These are phyloP conservation scores for Prionailurus bengalensis DNA, from an alignment of 2,113 vertebrate genomes.

Conservation along the genomic window DNA sequence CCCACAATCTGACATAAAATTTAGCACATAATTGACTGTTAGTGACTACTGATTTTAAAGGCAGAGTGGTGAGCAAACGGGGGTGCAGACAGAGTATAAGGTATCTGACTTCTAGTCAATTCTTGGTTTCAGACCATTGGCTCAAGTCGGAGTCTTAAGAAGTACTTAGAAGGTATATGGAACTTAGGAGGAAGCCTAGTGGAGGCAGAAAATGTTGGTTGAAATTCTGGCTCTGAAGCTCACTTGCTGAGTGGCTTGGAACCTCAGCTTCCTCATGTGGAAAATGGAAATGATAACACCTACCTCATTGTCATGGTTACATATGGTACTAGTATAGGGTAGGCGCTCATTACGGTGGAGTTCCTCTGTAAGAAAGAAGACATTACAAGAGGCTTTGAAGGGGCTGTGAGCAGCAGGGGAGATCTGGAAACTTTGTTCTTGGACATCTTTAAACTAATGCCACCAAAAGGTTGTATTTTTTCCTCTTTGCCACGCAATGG, in stretches of 20 bases:
- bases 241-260: neutral
- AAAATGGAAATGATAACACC: neutral
- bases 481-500: neutral
- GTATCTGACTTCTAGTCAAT: neutral
- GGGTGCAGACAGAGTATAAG: neutral
- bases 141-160: neutral
- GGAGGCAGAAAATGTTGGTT: neutral
- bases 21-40: neutral
- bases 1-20: neutral
- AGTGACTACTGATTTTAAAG: neutral
- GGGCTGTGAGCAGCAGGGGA: neutral
- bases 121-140: constrained; percentile 1
- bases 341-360: neutral
- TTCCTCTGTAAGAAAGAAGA: neutral
- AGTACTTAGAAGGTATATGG: neutral
- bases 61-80: neutral
- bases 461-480: neutral
- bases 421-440: neutral
- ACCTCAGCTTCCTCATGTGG: neutral
- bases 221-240: constrained; percentile 20
- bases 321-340: neutral
- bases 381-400: neutral
- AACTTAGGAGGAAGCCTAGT: neutral
- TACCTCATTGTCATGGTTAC: neutral
- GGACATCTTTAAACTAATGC: constrained; percentile 16